Evolutionary conservation across 2,797 vertebrate species (phyloP).

Genomic region (Gymnopithys bicolor): DNA sequence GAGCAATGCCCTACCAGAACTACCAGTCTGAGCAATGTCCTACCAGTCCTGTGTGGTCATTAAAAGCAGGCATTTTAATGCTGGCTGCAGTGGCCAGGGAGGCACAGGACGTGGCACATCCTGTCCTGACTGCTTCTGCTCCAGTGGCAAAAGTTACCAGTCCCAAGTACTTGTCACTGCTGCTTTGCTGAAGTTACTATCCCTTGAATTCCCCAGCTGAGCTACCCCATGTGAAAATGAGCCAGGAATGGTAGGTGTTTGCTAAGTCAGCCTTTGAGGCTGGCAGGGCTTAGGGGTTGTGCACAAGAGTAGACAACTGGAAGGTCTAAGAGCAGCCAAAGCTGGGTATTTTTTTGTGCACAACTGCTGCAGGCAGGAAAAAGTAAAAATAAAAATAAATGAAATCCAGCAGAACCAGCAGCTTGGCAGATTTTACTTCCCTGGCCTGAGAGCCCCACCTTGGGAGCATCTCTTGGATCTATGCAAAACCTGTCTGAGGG

Average conservation of each 20-base stretch:
- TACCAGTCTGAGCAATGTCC: not conserved
- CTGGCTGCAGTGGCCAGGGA: not conserved
- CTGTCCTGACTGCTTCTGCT: not conserved
- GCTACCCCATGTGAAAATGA: not conserved
- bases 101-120: not conserved
- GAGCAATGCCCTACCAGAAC: not conserved
- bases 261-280: not conserved
- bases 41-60: not conserved
- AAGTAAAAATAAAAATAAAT: not conserved
- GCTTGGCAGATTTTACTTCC: not conserved
- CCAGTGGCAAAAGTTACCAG: not conserved
- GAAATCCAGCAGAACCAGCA: not conserved
- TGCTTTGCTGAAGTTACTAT: not conserved
- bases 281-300: not conserved
- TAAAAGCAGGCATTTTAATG: not conserved
- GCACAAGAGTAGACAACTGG: not conserved
- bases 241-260: not conserved
- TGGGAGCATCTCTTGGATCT: not conserved
- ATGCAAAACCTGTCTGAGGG: not conserved
- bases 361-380: not conserved
- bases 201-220: not conserved
- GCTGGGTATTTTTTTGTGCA: not conserved
- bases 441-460: not conserved
- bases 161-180: not conserved
- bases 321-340: not conserved